phyloP scores from a whole-genome alignment of 1,140 invertebrate genomes.

The Drosophila tropicalis region DNA sequence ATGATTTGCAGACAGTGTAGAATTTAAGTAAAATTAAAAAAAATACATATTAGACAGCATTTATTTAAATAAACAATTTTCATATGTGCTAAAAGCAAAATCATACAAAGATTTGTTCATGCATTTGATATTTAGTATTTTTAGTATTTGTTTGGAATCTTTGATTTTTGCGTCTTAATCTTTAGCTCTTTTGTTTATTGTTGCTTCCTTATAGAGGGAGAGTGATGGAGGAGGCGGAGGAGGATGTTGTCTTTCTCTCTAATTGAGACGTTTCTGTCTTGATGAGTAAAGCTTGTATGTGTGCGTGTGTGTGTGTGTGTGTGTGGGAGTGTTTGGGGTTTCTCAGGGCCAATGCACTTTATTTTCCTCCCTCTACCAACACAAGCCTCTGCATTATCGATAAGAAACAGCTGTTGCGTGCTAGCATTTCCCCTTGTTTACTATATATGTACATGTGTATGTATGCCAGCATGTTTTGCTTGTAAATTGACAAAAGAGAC shows the following conservation, averaged over 20 bases:
- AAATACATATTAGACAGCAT: background rate
- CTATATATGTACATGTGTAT: background rate
- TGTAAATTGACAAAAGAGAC: constrained; percentile 43
- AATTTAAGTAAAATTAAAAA: background rate
- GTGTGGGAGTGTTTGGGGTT: background rate
- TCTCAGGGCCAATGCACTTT: constrained; percentile 17
- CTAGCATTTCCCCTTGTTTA: constrained; percentile 14
- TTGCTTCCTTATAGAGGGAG: constrained; percentile 3
- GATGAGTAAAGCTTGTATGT: background rate
- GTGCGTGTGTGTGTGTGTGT: background rate
- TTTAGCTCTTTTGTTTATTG: constrained; percentile 23
- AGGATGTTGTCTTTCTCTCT: background rate
- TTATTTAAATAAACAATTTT: constrained; percentile 5
- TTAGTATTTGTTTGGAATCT: background rate
- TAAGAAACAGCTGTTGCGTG: constrained; percentile 23
- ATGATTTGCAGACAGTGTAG: background rate
- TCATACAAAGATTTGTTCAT: background rate
- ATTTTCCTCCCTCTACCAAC: background rate
- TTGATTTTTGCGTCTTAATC: constrained; percentile 18
- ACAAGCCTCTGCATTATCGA: constrained; percentile 3
- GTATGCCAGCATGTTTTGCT: background rate
- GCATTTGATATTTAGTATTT: background rate
- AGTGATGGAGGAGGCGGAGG: too few relatives aligned
- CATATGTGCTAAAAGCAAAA: background rate
- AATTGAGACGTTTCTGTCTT: constrained; percentile 11